Evolutionary conservation across 2,888 invertebrate genomes (phyloP).

Genomic region (Neoaliturus tenellus): DNA sequence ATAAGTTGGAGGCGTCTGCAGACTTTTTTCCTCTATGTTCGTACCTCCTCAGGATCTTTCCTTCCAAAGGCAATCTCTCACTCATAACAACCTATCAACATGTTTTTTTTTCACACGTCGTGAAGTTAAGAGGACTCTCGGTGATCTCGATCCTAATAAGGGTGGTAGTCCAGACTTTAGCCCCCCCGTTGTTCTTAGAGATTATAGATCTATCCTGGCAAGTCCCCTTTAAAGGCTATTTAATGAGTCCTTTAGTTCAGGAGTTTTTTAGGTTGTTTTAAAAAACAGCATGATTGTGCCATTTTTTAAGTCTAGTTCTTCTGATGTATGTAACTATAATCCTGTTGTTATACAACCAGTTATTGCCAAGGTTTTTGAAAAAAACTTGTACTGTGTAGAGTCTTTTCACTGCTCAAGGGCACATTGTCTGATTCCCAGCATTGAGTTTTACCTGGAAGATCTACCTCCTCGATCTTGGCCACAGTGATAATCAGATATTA

Average conservation of each 20-base stretch:
- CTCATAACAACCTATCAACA: not conserved
- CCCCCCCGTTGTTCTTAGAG: not conserved
- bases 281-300: not conserved
- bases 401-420: not conserved
- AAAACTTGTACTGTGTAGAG: not conserved
- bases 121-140: not conserved
- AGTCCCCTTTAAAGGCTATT: not conserved
- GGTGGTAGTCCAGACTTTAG: not conserved
- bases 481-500: not conserved
- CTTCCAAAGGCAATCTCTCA: not conserved
- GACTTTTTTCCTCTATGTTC: not conserved
- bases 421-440: not conserved
- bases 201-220: not conserved
- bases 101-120: not conserved
- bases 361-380: slow-evolving; percentile 1
- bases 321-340: not conserved
- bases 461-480: not conserved
- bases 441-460: not conserved
- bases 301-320: not conserved
- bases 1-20: not conserved
- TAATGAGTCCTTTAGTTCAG: not conserved
- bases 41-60: not conserved
- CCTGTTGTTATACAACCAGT: not conserved
- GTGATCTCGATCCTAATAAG: not conserved
- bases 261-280: not conserved